Evolutionary conservation across 1,140 invertebrate species (phyloP), one percentile per base, ranked within the genome.

Genomic region (Campodea augens): DNA sequence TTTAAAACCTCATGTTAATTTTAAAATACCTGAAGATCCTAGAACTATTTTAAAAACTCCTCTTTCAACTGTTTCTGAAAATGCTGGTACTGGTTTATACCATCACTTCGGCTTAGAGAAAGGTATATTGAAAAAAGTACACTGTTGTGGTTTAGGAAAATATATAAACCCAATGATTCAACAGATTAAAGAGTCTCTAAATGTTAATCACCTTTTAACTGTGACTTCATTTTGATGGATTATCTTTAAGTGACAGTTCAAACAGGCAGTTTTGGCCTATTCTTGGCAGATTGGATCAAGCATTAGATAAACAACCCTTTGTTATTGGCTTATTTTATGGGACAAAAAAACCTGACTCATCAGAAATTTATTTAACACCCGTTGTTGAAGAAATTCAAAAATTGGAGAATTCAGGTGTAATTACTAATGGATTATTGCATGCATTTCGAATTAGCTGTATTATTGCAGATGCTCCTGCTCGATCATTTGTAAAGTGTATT

Each of bases 391-490:
- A n/a, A n/a, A n/a, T n/a, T n/a, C n/a, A n/a, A n/a, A n/a, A n/a
- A n/a, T n/a, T n/a, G n/a, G n/a, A n/a, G n/a, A n/a, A n/a, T n/a
- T n/a, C n/a, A n/a, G n/a, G n/a, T n/a, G n/a, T n/a, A n/a, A n/a
- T n/a, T n/a, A n/a, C n/a, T n/a, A n/a, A n/a, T n/a, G n/a, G n/a
- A n/a, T n/a, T n/a, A n/a, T n/a, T n/a, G n/a, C n/a, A n/a, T n/a
- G n/a, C n/a, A n/a, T n/a, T n/a, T n/a, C n/a, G n/a, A n/a, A n/a
- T n/a, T n/a, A n/a, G n/a, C n/a, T n/a, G n/a, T n/a, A n/a, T n/a
- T n/a, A n/a, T n/a, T n/a, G n/a, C n/a, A n/a, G 62, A 64, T 55
- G 50, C 57, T 2, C 61, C 61, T 5, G 65, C 62, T 5, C 55
- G 56, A 46, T 51, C 59, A 19, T 63, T 56, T 51, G 45, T 65